Evolutionary conservation across 1,140 invertebrate genomes (phyloP).

Genomic region (Augochlora pura): DNA sequence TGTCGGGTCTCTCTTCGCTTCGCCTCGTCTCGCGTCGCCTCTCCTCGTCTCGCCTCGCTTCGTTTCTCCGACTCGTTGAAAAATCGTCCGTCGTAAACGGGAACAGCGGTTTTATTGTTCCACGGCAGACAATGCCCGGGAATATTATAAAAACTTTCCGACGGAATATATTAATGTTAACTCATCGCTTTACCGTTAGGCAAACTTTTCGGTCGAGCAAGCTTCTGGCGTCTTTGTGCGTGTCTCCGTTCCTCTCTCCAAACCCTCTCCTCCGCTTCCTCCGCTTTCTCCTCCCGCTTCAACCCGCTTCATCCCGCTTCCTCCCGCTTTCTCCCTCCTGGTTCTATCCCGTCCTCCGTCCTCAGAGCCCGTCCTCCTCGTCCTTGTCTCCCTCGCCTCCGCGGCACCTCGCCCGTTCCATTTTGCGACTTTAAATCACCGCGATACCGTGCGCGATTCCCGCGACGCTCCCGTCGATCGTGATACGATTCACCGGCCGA

Average conservation of each 20-base stretch:
- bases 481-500: conserved; percentile 41
- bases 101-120: conserved; percentile 80
- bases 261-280: not conserved
- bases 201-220: conserved; percentile 77
- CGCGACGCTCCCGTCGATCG: conserved; percentile 39
- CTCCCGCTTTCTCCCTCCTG: no score
- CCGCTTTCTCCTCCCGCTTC: conserved; percentile 13
- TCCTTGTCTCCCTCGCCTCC: no score
- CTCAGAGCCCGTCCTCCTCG: not conserved
- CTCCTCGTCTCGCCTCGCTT: conserved; percentile 65
- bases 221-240: conserved; percentile 57
- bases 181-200: conserved; percentile 79
- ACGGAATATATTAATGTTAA: conserved; percentile 81
- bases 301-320: no score
- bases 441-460: conserved; percentile 3
- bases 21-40: conserved; percentile 18
- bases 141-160: conserved; percentile 81
- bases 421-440: conserved; percentile 45
- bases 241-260: conserved; percentile 40
- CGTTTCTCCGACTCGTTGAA: conserved; percentile 78
- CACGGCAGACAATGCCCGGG: conserved; percentile 78
- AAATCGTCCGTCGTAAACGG: conserved; percentile 79
- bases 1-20: conserved; percentile 14
- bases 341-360: not conserved
- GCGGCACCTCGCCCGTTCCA: not conserved